Evolutionary conservation across 2,113 vertebrate species (phyloP), one percentile per base, ranked within the genome.

Genomic region (Cryptomyrus ogoouensis): DNA sequence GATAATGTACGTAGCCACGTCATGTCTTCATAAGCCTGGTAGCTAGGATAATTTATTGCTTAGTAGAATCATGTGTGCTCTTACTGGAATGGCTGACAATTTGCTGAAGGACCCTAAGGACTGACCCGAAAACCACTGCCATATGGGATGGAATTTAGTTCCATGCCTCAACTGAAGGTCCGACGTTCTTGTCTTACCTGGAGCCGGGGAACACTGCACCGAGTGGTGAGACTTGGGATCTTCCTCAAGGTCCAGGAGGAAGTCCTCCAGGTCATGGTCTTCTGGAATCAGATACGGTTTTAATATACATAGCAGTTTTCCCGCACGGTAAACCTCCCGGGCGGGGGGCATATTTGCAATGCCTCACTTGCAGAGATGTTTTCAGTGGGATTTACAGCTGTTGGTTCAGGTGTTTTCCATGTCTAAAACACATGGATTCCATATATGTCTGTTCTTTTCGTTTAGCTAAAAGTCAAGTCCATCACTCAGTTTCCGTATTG

Each of bases 261-360:
- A 96, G 53, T 98, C 97, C 50, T 98, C 97, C 92, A 97, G 96
- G 90, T 97, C 97, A 91, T 96, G 97, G 87, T 98, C 97, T 90
- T 97, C 97, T 97, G 90, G 52, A 58, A 88, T 70, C 53, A 86
- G 90, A 84, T 42, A 50, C 42, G 1, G 31, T 31, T 70, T 74
- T 44, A 47, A n/a, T 70, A 52, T 77, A 42, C 19, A 77, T 31
- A 17, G 49, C 39, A 42, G 52, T 70, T 87, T 50, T 87, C 42
- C 58, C 3, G 46, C 15, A 52, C 58, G 3, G 8, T 35, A 35
- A 86, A 39, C 84, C 31, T 8, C 42, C 24, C 6, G 19, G 89
- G n/a, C 46, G 13, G 58, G 35, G n/a, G 47, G 8, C 24, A 52
- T 12, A 24, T 49, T 74, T 74, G 21, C 39, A 88, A 88, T 62